phyloP scores from a whole-genome alignment of 2,113 vertebrate genomes.

The Poecile atricapillus region DNA sequence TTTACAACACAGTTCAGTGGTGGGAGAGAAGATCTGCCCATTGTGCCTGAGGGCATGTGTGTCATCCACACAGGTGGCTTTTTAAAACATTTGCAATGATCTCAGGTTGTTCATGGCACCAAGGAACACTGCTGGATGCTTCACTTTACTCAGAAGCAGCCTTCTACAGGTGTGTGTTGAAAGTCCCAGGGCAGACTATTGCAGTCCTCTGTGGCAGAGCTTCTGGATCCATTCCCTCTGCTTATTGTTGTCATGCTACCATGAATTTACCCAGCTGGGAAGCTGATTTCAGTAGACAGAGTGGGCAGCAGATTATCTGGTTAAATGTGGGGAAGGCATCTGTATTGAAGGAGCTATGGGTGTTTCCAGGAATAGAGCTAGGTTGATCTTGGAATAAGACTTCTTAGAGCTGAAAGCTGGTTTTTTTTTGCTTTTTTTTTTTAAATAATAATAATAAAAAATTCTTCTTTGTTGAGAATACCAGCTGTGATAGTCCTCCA shows the following conservation, averaged over 20 bases:
- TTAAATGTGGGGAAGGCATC: neutral
- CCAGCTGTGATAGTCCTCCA: rapidly evolving
- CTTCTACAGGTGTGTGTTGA: neutral
- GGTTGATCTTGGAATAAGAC: neutral
- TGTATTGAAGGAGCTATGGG: neutral
- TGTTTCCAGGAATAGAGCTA: neutral
- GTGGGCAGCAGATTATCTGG: neutral
- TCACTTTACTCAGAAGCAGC: neutral
- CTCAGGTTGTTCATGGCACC: neutral
- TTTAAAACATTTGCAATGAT: neutral
- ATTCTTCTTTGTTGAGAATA: neutral
- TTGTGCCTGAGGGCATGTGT: neutral
- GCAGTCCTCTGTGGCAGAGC: neutral
- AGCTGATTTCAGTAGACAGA: neutral
- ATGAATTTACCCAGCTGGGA: neutral
- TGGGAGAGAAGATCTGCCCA: neutral
- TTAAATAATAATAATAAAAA: no score
- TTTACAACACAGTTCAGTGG: neutral
- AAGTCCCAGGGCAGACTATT: neutral
- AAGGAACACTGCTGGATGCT: neutral
- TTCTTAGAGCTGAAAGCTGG: neutral
- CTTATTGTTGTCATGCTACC: rapidly evolving
- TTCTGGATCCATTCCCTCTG: neutral
- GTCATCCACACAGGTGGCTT: neutral
- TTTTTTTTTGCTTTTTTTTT: neutral